phyloP scores from a whole-genome alignment of 2,797 vertebrate genomes.

The Luscinia megarhynchos region DNA sequence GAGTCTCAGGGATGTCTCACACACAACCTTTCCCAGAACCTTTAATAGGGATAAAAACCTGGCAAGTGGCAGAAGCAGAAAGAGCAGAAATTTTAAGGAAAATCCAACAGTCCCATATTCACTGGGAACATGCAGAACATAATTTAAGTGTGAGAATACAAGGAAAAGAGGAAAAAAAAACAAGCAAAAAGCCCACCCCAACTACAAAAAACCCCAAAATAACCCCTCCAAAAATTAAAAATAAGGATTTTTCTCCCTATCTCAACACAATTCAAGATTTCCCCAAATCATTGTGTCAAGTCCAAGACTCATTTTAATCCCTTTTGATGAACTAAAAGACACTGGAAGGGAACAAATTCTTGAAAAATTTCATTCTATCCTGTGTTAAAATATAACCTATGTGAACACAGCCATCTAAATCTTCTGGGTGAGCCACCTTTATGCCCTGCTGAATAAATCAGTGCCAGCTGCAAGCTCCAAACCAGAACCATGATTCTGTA shows the following conservation, averaged over 20 bases:
- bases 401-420: not conserved
- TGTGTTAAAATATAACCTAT: not conserved
- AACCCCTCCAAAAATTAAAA: not conserved
- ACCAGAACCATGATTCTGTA: not conserved
- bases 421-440: not conserved
- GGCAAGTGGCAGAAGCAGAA: not conserved
- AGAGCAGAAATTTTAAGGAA: not conserved
- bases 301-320: not conserved
- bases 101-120: rapidly evolving
- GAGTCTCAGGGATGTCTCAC: not conserved
- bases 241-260: not conserved
- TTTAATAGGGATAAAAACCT: not conserved
- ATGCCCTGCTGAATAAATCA: not conserved
- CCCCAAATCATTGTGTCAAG: not conserved
- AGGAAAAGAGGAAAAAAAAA: not conserved
- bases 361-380: not conserved
- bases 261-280: not conserved
- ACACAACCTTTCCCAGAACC: not conserved
- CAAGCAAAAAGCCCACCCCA: rapidly evolving
- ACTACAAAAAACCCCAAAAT: not conserved
- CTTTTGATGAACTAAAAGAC: not conserved
- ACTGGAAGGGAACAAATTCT: not conserved
- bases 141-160: not conserved
- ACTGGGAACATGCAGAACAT: rapidly evolving
- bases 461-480: not conserved